These are phyloP conservation scores for Piaya cayana DNA, from an alignment of 2,113 vertebrate species.

Conservation along the genomic window DNA sequence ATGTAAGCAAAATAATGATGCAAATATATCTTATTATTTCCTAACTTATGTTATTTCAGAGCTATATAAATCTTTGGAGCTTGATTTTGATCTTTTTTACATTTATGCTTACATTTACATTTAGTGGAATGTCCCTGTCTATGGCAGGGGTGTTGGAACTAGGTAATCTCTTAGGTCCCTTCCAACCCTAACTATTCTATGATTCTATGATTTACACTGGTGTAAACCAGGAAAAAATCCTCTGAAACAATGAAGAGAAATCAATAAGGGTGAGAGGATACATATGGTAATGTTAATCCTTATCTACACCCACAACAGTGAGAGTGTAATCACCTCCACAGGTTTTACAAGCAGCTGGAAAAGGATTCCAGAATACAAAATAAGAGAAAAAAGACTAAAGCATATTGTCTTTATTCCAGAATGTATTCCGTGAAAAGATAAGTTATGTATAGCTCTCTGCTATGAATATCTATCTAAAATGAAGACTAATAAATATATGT, in stretches of 20 bases:
- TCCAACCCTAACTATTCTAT: no score
- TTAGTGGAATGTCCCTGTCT: no score
- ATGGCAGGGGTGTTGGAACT: no score
- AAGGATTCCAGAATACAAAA: not conserved
- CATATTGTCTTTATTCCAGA: not conserved
- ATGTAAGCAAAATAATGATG: not conserved
- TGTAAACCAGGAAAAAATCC: not conserved
- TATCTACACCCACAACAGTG: not conserved
- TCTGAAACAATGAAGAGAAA: not conserved
- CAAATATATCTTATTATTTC: not conserved
- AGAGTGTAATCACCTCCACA: not conserved
- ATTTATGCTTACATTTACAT: not conserved
- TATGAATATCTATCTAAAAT: not conserved
- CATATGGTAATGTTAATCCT: not conserved
- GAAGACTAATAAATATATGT: not conserved
- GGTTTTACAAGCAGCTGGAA: not conserved
- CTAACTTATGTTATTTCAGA: not conserved
- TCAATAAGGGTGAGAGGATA: not conserved
- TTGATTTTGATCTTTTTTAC: not conserved
- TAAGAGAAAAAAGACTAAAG: not conserved
- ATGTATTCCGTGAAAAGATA: not conserved
- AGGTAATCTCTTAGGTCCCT: no score
- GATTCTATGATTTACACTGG: not conserved
- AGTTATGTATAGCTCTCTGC: not conserved
- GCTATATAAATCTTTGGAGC: not conserved